Evolutionary conservation across 2,113 vertebrate genomes (phyloP).

Genomic region (Hydropotes inermis): DNA sequence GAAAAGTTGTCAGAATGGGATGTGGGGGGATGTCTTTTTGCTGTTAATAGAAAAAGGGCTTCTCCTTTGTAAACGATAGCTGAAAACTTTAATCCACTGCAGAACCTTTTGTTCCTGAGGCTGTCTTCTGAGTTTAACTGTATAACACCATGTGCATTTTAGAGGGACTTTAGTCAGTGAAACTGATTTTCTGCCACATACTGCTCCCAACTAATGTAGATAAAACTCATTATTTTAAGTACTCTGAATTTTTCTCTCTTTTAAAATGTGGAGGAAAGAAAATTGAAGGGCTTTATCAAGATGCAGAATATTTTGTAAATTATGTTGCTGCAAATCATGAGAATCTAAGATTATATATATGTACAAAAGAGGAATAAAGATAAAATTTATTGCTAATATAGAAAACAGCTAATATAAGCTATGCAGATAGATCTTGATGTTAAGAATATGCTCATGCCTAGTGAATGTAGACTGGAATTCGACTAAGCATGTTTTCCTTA

Average conservation of each 20-base stretch:
- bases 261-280: neutral
- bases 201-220: neutral
- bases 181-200: neutral
- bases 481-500: neutral
- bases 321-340: neutral
- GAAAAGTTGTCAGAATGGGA: neutral
- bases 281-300: neutral
- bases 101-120: neutral
- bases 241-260: constrained; percentile 14
- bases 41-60: neutral
- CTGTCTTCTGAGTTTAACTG: neutral
- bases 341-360: neutral
- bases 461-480: neutral
- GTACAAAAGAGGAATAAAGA: neutral
- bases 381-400: neutral
- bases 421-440: neutral
- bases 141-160: neutral
- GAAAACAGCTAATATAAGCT: neutral
- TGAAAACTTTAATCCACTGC: neutral
- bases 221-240: constrained; percentile 33
- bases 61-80: neutral
- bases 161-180: neutral
- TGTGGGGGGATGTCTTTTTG: neutral
- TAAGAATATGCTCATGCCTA: neutral
- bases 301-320: neutral